Evolutionary conservation across 2,113 vertebrate genomes (phyloP), one percentile per base, ranked within the genome.

Genomic region (Chaetodon trifascialis): DNA sequence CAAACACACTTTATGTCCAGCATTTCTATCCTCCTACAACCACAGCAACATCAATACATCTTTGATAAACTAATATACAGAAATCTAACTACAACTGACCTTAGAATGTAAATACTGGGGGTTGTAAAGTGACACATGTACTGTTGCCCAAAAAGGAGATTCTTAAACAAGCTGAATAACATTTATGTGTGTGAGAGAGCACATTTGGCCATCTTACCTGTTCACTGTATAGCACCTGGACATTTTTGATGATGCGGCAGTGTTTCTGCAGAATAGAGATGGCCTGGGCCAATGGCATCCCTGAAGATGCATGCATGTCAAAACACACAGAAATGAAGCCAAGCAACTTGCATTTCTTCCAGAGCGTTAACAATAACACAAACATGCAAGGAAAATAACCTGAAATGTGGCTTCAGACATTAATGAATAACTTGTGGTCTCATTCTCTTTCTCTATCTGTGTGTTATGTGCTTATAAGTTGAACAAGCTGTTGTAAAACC

Each of bases 201-300:
- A 56, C 2, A 17, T 40, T 40, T 40, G 54, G 8, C 6, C 23
- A 0, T 68, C 36, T 85, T 54, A 99, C 98, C 96, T 99, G 98
- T 91, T 99, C 98, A 89, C 97, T 99, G 96, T 99, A 99, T 83
- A 99, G 97, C 96, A 99, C 97, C 95, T 99, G 98, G 92, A 99
- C 98, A 17, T 99, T 99, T 95, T 97, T 98, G 93, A 99, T 96
- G 90, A 98, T 97, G 84, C 98, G 97, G 95, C 98, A 99, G 95
- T 99, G 97, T 82, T 99, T 99, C 95, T 99, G 98, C 88, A 99
- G 96, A 93, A 99, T 99, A 77, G 98, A 96, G 91, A 99, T 97
- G 90, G 97, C 96, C 95, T 99, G 98, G 96, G 98, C 97, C 97
- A 99, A 94, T 16, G 97, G 97, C 97, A 99, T 99, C 93, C 97